Conservation (phyloP, 2,888 invertebrate species). For the Agonopterix arenella region DNA sequence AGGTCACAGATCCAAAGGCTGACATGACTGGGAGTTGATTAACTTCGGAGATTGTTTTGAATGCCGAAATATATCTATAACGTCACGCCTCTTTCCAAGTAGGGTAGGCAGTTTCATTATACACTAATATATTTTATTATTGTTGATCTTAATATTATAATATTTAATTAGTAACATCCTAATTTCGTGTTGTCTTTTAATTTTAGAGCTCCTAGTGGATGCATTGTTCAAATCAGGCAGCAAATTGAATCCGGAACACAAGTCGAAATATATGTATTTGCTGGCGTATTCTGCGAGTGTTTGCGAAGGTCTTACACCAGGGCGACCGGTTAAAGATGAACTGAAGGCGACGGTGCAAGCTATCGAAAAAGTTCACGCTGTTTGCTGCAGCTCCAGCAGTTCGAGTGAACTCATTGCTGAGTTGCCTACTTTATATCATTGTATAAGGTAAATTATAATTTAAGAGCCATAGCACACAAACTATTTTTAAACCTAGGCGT, state of each 20-base stretch:
- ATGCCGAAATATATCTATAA: no score
- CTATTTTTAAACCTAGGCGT: background rate
- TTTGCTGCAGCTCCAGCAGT: slow-evolving; percentile 93
- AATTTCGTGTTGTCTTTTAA: background rate
- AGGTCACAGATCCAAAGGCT: no score
- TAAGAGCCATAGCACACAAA: background rate
- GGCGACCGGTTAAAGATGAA: slow-evolving; percentile 92
- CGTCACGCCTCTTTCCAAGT: no score
- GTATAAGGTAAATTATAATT: slow-evolving; percentile 81
- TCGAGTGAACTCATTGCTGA: slow-evolving; percentile 96
- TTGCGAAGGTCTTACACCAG: slow-evolving; percentile 81
- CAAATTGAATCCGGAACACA: slow-evolving; percentile 97
- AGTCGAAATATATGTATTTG: slow-evolving; percentile 96
- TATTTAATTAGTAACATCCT: background rate
- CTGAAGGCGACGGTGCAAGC: slow-evolving; percentile 93
- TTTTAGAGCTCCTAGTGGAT: slow-evolving; percentile 90
- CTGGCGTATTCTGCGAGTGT: slow-evolving; percentile 97
- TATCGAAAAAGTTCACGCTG: slow-evolving; percentile 93
- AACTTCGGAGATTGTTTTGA: no score
- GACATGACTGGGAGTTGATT: no score
- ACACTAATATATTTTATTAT: background rate
- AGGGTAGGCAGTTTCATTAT: no score
- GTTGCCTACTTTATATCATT: slow-evolving; percentile 91
- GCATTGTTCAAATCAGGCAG: slow-evolving; percentile 95
- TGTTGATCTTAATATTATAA: no score